Evolutionary conservation across 2,888 invertebrate genomes (phyloP).

Genomic region (Eulithis testata): DNA sequence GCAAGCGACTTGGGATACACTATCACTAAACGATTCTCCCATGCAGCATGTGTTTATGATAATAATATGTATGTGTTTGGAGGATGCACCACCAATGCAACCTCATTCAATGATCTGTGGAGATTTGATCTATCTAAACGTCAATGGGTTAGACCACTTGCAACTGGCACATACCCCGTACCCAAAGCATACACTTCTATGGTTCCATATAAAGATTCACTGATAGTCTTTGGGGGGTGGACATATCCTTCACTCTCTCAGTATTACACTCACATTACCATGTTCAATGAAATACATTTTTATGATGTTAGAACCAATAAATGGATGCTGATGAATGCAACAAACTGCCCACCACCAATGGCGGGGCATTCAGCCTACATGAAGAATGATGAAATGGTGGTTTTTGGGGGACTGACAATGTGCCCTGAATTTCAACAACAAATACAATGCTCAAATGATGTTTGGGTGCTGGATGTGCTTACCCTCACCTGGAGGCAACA

Average conservation of each 20-base stretch:
- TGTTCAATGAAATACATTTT: constrained; percentile 96
- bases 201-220: constrained; percentile 92
- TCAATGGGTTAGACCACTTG: constrained; percentile 93
- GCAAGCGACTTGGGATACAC: constrained; percentile 86
- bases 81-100: constrained; percentile 96
- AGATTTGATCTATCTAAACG: constrained; percentile 93
- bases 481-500: constrained; percentile 92
- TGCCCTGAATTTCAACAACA: constrained; percentile 76
- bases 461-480: constrained; percentile 94
- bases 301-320: constrained; percentile 92
- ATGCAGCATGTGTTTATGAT: constrained; percentile 93
- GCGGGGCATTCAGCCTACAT: constrained; percentile 97
- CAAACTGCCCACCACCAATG: constrained; percentile 91
- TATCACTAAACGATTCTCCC: constrained; percentile 96
- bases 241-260: constrained; percentile 95
- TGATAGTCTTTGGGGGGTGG: constrained; percentile 98
- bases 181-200: constrained; percentile 98
- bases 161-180: constrained; percentile 95
- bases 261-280: constrained; percentile 92
- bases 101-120: constrained; percentile 99
- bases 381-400: constrained; percentile 91
- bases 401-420: constrained; percentile 90
- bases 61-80: constrained; percentile 98
- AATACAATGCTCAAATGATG: constrained; percentile 89
- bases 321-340: constrained; percentile 89